phyloP scores from a whole-genome alignment of 2,113 vertebrate genomes.

The Urocolius indicus region DNA sequence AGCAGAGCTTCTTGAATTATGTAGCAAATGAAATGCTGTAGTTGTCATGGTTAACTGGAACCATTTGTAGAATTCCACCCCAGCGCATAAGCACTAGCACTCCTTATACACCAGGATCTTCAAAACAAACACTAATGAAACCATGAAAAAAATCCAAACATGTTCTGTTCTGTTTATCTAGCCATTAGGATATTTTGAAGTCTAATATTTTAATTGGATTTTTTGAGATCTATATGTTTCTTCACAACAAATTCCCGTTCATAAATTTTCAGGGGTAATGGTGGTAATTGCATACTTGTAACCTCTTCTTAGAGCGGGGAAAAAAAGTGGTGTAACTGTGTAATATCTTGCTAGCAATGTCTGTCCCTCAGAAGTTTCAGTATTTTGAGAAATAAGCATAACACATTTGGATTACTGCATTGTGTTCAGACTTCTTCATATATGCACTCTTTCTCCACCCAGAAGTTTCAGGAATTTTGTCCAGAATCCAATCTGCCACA shows the following conservation, averaged over 20 bases:
- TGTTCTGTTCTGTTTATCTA: background rate
- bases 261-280: background rate
- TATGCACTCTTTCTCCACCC: background rate
- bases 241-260: background rate
- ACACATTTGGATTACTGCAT: fast-evolving
- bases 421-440: background rate
- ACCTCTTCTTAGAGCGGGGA: background rate
- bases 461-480: background rate
- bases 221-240: background rate
- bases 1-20: background rate
- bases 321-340: background rate
- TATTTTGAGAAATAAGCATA: background rate
- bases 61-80: background rate
- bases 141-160: fast-evolving
- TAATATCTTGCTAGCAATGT: background rate
- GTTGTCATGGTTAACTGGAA: background rate
- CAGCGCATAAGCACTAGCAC: background rate
- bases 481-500: background rate
- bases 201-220: background rate
- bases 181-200: background rate
- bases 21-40: background rate
- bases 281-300: background rate
- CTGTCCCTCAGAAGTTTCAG: background rate
- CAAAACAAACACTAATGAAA: background rate
- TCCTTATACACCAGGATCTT: background rate